Percentiles rank a stretch among this genome's conserved stretches.
Evolutionary conservation across 2,888 invertebrate species (phyloP).

Genomic region (Drosophila incognita): DNA sequence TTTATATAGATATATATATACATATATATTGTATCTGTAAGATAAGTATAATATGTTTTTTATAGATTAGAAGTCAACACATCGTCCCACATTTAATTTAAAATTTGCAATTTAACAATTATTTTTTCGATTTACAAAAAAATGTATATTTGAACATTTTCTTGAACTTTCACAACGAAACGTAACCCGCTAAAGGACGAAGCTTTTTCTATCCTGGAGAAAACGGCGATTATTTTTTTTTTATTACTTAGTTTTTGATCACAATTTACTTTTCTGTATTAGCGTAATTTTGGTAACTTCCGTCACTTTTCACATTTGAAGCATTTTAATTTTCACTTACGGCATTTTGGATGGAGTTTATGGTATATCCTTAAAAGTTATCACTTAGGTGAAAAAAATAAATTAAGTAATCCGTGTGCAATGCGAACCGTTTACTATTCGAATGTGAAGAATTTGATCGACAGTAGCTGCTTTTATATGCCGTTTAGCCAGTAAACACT

Average conservation of each 20-base stretch:
- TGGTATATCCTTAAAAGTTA: conserved; percentile 37
- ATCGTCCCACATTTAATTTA: background rate
- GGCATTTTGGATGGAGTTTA: conserved; percentile 42
- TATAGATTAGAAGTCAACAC: background rate
- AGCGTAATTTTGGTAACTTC: background rate
- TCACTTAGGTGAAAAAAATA: conserved; percentile 8
- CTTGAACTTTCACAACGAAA: background rate
- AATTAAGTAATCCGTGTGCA: conserved; percentile 1
- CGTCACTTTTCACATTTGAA: background rate
- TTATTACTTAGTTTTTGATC: background rate
- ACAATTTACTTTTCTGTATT: background rate
- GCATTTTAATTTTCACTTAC: conserved; percentile 45
- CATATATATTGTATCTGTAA: background rate
- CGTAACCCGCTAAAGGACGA: background rate
- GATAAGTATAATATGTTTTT: background rate
- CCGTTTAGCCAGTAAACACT: background rate
- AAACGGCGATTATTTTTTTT: background rate
- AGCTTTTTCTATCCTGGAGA: background rate
- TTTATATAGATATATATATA: background rate
- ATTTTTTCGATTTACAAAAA: background rate
- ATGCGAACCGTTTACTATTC: conserved; percentile 13
- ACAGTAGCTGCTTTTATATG: conserved; percentile 31
- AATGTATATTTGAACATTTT: background rate
- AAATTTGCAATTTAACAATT: background rate
- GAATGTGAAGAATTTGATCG: background rate